Base-by-base conservation (phyloP, 2,797 vertebrate species). In the Taeniopygia guttata region DNA sequence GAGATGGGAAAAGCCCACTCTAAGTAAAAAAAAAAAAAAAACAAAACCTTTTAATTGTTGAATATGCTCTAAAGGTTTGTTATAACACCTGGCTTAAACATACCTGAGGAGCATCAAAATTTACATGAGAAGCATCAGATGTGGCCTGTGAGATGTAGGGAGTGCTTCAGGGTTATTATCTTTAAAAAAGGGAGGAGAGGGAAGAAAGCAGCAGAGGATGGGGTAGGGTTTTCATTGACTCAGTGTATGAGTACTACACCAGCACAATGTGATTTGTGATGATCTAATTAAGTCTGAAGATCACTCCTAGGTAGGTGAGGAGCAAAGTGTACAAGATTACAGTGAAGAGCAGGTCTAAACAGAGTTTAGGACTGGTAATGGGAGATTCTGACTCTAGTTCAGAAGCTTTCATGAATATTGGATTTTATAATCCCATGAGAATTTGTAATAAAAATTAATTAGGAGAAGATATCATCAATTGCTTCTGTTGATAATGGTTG, bases 391-490 rank as follows among this genome's bases (percentile, higher is more conserved):
- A 56, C 8, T 83, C 13, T 34, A 49, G 5, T 3, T 90, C 22
- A 43, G 45, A 60, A 68, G 49, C 16, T 52, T 77, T 10, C 54
- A 32, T 66, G 60, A 54, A 18, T 78, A 18, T 49, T 85, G 16
- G 23, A 5, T 66, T 81, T 90, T 16, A 51, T 49, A 88, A 68
- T 76, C 75, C 25, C 5, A 18, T 74, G 51, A 68, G 42, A 62
- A 51, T 62, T 78, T 49, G 30, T 38, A 68, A 68, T 78, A 88
- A 88, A 83, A 93, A 72, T 45, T 66, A 89, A 85, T 56, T 77
- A n/a, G 38, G 45, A 68, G 21, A 60, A 23, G 42, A 20, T 13
- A 55, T 81, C 13, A 77, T 73, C 52, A 80, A 17, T 36, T 84
- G 15, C n/a, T 90, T 58, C 25, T 80, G 13, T 52, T 93, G 32